Base-by-base conservation (phyloP, 2,888 invertebrate species). In the Ernsta delagoae region DNA sequence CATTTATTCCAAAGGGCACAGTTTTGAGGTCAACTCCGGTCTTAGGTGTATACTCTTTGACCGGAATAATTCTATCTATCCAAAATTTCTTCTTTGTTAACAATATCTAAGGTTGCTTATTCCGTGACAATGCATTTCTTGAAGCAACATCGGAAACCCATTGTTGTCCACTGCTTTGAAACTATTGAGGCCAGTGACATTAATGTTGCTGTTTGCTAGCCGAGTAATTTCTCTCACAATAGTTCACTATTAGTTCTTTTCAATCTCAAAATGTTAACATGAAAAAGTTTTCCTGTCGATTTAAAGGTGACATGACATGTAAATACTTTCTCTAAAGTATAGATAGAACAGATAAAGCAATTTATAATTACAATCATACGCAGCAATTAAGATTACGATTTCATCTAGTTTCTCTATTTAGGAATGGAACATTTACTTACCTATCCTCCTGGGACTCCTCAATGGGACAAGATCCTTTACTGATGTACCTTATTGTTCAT, bases 171-270 rank as follows among this genome's bases (percentile, higher is more conserved):
- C 74, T 81, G 79, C 77, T 80, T 79, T 78, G 77, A 82, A 84
- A 84, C 84, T 83, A 82, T 78, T 79, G 78, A 80, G 87, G 82
- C 85, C 85, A 83, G 78, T 79, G 82, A 78, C 83, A 81, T 84
- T 8, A 9, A 39, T 24, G 6, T 41, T 12, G 11, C 56, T 31
- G 12, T 54, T 56, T 12, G 83, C 85, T 83, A 78, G 79, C 82
- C 84, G 79, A 74, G 67, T 79, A 77, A 80, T 82, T 81, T 41
- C 82, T 64, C 80, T 79, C 76, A 77, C 72, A 70, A 77, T 76
- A 41, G 12, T 34, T 60, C 43, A 60, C 71, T 75, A 76, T 73
- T 72, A 75, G 70, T 73, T 79, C 8, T 4, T 45, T 45, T 45
- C 3, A 9, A 43, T 9, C 43, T 43, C 4, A 43, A 7, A 39